These are phyloP conservation scores for Chlorospingus semifuscus DNA, from an alignment of 2,797 vertebrate genomes.

Conservation along the genomic window DNA sequence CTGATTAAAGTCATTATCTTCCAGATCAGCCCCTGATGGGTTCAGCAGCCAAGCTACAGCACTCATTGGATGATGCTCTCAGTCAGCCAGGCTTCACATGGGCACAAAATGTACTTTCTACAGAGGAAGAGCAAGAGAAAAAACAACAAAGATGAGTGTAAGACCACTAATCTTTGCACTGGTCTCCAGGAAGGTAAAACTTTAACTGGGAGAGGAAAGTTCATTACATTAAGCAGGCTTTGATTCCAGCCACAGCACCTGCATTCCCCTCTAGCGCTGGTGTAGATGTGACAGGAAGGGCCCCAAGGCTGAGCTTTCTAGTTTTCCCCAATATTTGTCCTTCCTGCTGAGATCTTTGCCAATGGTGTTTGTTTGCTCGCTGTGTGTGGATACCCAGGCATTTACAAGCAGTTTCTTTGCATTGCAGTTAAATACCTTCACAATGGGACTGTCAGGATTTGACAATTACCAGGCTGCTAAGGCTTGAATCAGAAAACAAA, in stretches of 20 bases:
- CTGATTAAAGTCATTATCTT: neutral
- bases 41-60: neutral
- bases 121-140: neutral
- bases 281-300: neutral
- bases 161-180: constrained; percentile 51
- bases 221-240: neutral
- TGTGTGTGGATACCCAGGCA: constrained; percentile 17
- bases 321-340: constrained; percentile 20
- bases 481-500: neutral
- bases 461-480: neutral
- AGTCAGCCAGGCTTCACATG: neutral
- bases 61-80: neutral
- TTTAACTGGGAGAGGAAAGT: constrained; percentile 56
- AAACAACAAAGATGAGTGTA: neutral
- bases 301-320: neutral
- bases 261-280: neutral
- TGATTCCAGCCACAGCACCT: neutral
- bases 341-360: constrained; percentile 22
- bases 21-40: neutral
- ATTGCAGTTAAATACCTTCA: neutral
- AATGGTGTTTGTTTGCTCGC: neutral
- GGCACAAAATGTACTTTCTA: constrained; percentile 13
- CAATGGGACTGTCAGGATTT: neutral
- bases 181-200: constrained; percentile 43
- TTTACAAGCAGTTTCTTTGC: constrained; percentile 30